Conservation (phyloP, 2,888 invertebrate genomes). For the Cataglyphis altisquamis region DNA sequence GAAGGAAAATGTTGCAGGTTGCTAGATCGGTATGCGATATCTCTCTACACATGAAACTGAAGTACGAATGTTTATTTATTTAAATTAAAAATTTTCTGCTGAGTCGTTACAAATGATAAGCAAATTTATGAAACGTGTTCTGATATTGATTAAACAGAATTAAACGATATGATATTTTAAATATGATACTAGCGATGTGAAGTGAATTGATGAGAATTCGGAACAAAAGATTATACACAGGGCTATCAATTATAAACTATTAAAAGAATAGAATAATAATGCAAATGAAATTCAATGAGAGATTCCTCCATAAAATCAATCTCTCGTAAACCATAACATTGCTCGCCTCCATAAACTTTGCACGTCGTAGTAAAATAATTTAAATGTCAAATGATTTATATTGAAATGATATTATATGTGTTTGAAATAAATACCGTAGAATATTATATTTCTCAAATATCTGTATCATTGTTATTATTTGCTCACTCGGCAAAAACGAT, state of each 20-base stretch:
- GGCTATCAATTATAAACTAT: conserved; percentile 14
- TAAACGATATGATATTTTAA: conserved; percentile 27
- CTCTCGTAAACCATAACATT: neutral
- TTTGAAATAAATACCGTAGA: conserved; percentile 9
- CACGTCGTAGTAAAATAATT: neutral
- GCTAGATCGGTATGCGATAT: conserved; percentile 28
- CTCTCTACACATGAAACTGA: neutral
- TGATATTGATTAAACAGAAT: conserved; percentile 20
- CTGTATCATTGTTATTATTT: neutral
- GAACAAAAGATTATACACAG: conserved; percentile 25
- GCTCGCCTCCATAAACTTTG: neutral
- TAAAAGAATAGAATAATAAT: neutral
- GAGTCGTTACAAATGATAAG: conserved; percentile 12
- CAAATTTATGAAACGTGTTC: conserved; percentile 7
- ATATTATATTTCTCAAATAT: conserved; percentile 1
- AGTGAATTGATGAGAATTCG: conserved; percentile 11
- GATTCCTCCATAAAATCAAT: neutral
- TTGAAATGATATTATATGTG: neutral
- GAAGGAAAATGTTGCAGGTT: conserved; percentile 20
- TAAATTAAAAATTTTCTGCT: neutral
- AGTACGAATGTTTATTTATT: conserved; percentile 23
- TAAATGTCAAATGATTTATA: neutral
- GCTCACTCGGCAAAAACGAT: neutral
- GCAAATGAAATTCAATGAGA: neutral
- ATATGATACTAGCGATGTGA: neutral